Conservation (phyloP, 2,113 vertebrate genomes). For the Corvus cornix region DNA sequence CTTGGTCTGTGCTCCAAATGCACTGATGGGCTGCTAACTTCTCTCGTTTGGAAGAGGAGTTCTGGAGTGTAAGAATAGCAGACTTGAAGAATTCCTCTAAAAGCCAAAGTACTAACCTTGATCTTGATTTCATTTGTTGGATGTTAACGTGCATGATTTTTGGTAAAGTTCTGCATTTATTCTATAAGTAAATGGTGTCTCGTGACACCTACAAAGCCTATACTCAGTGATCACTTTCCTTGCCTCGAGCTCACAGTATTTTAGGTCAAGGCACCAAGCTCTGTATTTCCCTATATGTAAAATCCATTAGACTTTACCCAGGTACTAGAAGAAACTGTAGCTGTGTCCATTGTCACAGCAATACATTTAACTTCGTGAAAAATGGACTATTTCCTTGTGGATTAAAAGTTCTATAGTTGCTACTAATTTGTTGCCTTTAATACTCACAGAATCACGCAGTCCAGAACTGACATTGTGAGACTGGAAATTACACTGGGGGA, state of each 20-base stretch:
- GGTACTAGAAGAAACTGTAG: neutral
- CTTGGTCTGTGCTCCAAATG: neutral
- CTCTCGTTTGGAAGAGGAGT: neutral
- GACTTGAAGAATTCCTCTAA: neutral
- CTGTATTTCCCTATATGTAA: neutral
- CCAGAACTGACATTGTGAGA: neutral
- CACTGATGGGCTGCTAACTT: neutral
- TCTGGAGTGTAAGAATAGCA: neutral
- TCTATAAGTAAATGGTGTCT: neutral
- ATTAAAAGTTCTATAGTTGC: neutral
- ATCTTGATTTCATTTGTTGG: neutral
- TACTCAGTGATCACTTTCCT: neutral
- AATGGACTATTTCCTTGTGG: neutral
- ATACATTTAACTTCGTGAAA: neutral
- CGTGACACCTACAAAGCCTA: neutral
- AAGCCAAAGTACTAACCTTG: neutral
- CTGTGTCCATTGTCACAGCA: neutral
- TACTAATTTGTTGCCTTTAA: neutral
- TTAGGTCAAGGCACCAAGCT: neutral
- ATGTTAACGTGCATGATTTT: neutral
- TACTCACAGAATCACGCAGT: neutral
- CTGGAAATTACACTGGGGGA: neutral
- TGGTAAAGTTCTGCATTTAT: neutral
- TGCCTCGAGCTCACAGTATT: neutral
- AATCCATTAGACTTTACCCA: neutral